Base-by-base conservation (phyloP, 2,113 vertebrate species). In the Urocitellus parryii region DNA sequence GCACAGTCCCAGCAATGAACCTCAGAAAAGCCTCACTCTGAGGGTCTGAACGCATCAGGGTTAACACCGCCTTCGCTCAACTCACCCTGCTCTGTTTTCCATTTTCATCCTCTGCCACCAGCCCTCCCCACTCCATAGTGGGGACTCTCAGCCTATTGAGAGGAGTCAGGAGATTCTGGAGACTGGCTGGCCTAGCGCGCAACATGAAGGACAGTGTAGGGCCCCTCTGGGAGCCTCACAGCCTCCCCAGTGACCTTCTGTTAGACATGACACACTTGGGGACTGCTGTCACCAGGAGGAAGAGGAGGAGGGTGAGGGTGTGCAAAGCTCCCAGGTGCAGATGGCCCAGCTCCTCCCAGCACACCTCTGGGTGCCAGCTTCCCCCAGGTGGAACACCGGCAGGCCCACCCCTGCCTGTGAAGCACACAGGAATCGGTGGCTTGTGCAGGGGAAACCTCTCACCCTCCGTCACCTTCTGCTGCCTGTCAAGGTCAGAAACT, bases 91-190 rank as follows among this genome's bases (percentile, higher is more conserved):
- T 25, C 39, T 29, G 4, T 17, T 51, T 87, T 63, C 24, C 72
- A 1, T 56, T 96, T 82, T 53, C 29, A 87, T 45, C 53, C 42
- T 29, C 22, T 29, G 67, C 29, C n/a, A n/a, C n/a, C 29, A 5
- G 10, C 10, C 48, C n/a, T 2, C 3, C 34, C 53, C 29, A 42
- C 34, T 85, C 63, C 37, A 73, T 61, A 32, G 18, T 37, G 84
- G 84, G 65, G 39, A 20, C 68, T 90, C 85, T 83, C 2, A 72
- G 37, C 34, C 72, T 78, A 53, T 68, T 72, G 13, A 74, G 82
- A 18, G 79, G 72, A 95, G 78, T 67, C 37, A 29, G 45, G 37
- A 84, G 45, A 80, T 88, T 93, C 90, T 83, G 34, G 2, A 34
- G 63, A 74, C 56, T 58, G 39, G 58, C 25, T 45, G 51, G 11